Conservation (phyloP, 2,113 vertebrate genomes). For the Scartelaos histophorus region DNA sequence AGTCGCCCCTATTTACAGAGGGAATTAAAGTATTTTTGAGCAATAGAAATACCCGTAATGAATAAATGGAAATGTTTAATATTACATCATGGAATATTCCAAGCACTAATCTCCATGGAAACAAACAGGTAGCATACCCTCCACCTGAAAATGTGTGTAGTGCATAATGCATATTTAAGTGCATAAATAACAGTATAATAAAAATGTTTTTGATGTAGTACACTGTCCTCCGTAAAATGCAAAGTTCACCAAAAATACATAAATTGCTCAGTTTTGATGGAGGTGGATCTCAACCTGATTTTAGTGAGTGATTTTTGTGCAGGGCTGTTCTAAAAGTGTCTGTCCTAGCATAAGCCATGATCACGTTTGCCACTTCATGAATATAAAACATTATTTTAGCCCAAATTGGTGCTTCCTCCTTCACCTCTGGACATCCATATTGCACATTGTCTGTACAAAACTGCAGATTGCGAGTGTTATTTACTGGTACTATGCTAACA, state of each 20-base stretch:
- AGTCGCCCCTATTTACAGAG: too few species aligned
- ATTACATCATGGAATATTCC: too few species aligned
- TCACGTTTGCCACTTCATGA: background rate
- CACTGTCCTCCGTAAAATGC: too few species aligned
- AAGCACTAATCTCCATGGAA: too few species aligned
- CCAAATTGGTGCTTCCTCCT: background rate
- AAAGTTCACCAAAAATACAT: background rate
- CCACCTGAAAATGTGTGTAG: too few species aligned
- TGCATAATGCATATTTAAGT: too few species aligned
- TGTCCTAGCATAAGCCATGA: background rate
- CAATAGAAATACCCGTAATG: too few species aligned
- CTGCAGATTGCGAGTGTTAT: background rate
- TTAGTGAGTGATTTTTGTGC: background rate
- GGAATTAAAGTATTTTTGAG: too few species aligned
- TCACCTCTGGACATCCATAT: background rate
- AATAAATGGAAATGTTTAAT: too few species aligned
- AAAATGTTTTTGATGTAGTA: too few species aligned
- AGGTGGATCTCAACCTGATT: background rate
- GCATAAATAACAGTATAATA: too few species aligned
- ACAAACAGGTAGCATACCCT: too few species aligned
- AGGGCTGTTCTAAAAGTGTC: background rate
- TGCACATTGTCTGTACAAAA: background rate
- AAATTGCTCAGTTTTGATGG: background rate
- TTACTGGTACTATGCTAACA: conserved; percentile 36
- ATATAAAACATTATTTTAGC: background rate